A percentile compares a stretch with the other conserved stretches of the same genome.
Conservation (phyloP, 2,113 vertebrate species). For the Oreochromis spilurus region DNA sequence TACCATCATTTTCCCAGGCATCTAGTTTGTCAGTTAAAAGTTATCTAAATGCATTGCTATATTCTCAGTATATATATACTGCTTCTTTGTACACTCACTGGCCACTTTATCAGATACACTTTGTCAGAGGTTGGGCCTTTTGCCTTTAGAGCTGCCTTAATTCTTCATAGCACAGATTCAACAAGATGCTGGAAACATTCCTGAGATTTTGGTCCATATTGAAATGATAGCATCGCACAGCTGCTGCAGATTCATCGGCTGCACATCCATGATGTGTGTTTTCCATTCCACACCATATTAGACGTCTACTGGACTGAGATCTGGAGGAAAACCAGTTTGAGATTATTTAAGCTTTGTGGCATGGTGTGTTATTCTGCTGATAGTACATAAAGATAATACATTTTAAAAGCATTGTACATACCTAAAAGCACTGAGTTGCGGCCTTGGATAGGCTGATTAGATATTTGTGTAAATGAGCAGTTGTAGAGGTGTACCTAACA, state of each 20-base stretch:
- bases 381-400: no score
- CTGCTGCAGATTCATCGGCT: neutral
- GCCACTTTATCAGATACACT: neutral
- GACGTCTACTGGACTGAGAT: neutral
- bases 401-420: no score
- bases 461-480: neutral
- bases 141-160: neutral
- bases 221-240: neutral
- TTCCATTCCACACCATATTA: neutral
- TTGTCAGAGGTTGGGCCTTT: neutral
- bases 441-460: neutral
- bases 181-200: neutral
- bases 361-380: neutral
- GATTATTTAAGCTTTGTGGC: neutral
- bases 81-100: neutral
- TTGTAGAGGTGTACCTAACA: neutral
- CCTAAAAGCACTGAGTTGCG: neutral
- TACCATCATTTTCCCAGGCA: neutral
- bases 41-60: neutral
- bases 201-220: neutral
- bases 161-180: neutral
- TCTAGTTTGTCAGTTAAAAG: neutral
- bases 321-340: fast-evolving
- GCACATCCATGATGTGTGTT: neutral
- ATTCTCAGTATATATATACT: neutral